Evolutionary conservation across 2,888 invertebrate genomes (phyloP).

Genomic region (Apocheima hispidaria): DNA sequence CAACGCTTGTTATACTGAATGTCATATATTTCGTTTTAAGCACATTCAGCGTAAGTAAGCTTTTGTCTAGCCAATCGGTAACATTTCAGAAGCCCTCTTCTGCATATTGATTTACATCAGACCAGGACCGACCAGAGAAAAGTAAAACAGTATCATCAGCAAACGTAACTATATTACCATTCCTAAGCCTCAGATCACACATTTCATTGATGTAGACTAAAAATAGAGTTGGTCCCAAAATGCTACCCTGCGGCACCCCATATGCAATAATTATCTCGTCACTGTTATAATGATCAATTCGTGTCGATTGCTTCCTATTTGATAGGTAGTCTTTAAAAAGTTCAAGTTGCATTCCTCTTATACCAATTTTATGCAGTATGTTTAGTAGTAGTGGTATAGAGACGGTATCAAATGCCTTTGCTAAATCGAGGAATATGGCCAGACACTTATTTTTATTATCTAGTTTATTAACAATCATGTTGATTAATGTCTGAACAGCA

Average conservation of each 20-base stretch:
- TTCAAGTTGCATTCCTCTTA: no score
- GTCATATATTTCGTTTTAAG: neutral
- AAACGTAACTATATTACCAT: no score
- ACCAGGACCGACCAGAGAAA: neutral
- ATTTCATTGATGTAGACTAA: no score
- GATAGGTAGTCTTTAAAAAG: neutral
- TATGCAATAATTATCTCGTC: neutral
- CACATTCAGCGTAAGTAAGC: neutral
- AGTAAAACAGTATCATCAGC: no score
- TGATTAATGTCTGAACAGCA: no score
- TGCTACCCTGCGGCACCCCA: neutral
- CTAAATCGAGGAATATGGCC: no score
- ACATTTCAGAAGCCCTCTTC: neutral
- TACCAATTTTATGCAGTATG: no score
- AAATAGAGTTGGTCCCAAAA: neutral
- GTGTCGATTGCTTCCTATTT: neutral
- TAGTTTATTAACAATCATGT: no score
- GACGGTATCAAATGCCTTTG: no score
- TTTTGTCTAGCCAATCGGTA: neutral
- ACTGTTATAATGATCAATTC: neutral
- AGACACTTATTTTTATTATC: no score
- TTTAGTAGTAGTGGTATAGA: no score
- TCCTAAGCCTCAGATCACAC: no score
- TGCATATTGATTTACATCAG: neutral
- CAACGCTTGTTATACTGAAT: neutral